Evolutionary conservation across 2,797 vertebrate genomes (phyloP).

Genomic region (Oceanodroma leucorhoa): DNA sequence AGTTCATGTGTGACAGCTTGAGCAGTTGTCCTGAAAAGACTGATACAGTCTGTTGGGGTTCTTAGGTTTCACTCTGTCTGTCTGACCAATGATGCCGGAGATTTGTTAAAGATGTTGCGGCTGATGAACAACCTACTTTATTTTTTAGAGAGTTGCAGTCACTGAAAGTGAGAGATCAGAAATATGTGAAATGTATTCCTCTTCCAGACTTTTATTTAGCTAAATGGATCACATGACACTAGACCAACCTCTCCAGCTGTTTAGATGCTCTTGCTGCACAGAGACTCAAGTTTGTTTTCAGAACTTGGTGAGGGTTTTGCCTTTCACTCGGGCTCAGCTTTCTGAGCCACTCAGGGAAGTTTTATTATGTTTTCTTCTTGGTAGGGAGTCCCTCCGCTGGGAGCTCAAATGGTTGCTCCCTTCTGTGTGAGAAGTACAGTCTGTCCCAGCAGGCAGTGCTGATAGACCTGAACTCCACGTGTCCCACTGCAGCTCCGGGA

Average conservation of each 20-base stretch:
- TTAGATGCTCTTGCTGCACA: not conserved
- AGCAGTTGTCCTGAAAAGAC: not conserved
- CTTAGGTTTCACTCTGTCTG: not conserved
- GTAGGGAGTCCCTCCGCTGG: not conserved
- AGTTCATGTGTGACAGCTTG: not conserved
- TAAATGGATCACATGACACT: not conserved
- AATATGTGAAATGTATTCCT: not conserved
- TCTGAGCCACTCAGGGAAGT: not conserved
- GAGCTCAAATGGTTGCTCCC: not conserved
- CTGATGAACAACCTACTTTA: not conserved
- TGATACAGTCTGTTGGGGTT: not conserved
- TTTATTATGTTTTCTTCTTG: not conserved
- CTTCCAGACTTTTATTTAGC: not conserved
- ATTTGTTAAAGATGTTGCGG: not conserved
- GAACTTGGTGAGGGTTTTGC: not conserved
- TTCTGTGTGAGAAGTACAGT: not conserved
- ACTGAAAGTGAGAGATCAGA: not conserved
- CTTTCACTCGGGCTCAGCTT: not conserved
- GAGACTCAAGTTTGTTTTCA: not conserved
- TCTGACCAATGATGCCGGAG: not conserved
- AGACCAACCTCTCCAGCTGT: accelerated
- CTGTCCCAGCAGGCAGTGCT: not conserved
- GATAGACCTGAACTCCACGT: not conserved
- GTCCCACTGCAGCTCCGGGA: not conserved
- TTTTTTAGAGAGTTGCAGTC: not conserved